These are phyloP conservation scores for Rhabdornis inornatus DNA, from an alignment of 2,113 vertebrate genomes.

Conservation along the genomic window DNA sequence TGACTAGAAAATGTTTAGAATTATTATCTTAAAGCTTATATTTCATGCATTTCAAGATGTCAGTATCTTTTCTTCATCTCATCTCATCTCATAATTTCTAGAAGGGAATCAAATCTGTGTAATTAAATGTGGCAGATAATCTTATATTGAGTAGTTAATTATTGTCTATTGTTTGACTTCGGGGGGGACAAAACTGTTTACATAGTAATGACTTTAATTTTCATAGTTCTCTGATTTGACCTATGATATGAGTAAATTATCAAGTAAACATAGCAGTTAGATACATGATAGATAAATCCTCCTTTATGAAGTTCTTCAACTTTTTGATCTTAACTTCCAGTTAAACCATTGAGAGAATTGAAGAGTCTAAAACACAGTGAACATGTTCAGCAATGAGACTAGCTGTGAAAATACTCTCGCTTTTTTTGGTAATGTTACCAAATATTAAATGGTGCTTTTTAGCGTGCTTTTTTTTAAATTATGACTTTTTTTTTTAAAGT, in stretches of 20 bases:
- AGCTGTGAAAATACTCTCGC: slow-evolving; percentile 12
- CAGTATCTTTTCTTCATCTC: not conserved
- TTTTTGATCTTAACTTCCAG: slow-evolving; percentile 47
- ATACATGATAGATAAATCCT: not conserved
- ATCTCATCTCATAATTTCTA: not conserved
- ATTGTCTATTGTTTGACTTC: not conserved
- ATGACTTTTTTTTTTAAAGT: not conserved
- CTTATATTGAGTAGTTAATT: not conserved
- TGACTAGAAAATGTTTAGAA: not conserved
- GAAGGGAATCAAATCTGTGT: not conserved
- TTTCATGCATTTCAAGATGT: not conserved
- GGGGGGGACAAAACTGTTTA: not conserved
- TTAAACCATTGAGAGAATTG: slow-evolving; percentile 31
- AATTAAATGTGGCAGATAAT: not conserved
- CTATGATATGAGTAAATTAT: not conserved
- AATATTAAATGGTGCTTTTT: slow-evolving; percentile 5
- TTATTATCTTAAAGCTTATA: not conserved
- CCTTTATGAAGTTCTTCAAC: not conserved
- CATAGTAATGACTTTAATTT: not conserved
- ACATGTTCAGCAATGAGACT: slow-evolving; percentile 19
- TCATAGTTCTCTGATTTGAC: not conserved
- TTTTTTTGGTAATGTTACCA: slow-evolving; percentile 44
- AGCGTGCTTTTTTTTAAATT: not conserved
- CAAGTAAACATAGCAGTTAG: not conserved
- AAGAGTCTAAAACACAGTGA: slow-evolving; percentile 42